These are phyloP conservation scores for Vesta saturnalis DNA, from an alignment of 2,888 invertebrate genomes.

Conservation along the genomic window DNA sequence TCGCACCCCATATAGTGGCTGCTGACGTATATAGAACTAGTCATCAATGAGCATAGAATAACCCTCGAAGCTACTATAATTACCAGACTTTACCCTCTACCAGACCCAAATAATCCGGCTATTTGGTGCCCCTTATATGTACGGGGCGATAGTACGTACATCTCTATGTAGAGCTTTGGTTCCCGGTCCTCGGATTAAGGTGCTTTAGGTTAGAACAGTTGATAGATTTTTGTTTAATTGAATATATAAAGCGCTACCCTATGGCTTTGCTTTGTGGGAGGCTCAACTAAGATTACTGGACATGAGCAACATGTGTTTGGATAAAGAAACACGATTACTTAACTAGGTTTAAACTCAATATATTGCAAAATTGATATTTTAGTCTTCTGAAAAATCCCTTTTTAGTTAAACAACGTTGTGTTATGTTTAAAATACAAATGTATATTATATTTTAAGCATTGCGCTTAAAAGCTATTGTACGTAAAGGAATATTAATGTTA, in stretches of 20 bases:
- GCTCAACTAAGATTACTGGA: constrained; percentile 60
- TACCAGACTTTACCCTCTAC: constrained; percentile 57
- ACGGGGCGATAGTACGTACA: constrained; percentile 45
- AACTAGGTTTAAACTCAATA: constrained; percentile 37
- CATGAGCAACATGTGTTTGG: constrained; percentile 62
- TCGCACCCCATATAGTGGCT: constrained; percentile 39
- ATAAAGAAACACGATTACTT: constrained; percentile 55
- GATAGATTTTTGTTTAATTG: constrained; percentile 78
- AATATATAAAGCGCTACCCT: constrained; percentile 70
- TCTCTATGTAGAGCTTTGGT: constrained; percentile 50
- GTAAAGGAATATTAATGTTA: no score
- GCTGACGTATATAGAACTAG: constrained; percentile 50
- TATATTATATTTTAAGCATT: no score
- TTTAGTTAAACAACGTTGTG: no score
- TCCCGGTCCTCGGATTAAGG: constrained; percentile 58
- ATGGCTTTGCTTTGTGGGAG: constrained; percentile 56
- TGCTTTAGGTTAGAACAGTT: constrained; percentile 63
- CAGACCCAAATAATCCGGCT: constrained; percentile 58
- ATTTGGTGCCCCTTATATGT: constrained; percentile 52
- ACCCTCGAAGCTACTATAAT: constrained; percentile 59
- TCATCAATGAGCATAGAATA: constrained; percentile 61
- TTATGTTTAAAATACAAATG: no score
- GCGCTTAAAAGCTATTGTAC: no score
- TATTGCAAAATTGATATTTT: constrained; percentile 21
- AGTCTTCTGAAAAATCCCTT: neutral